These are phyloP conservation scores for Drosophila oshimai DNA, from an alignment of 1,140 invertebrate species.

Conservation along the genomic window DNA sequence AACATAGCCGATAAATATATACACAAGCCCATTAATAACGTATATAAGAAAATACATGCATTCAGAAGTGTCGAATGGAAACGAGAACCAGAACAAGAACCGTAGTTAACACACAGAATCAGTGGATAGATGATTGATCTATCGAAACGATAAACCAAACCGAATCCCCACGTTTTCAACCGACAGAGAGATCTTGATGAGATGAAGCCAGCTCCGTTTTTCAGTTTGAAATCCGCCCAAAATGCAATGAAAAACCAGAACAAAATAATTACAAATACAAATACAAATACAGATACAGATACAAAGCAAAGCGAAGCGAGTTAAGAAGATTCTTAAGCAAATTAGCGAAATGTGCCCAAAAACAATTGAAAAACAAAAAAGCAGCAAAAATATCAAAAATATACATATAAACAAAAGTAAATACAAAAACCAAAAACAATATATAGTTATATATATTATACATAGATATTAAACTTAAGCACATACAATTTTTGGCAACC, in stretches of 20 bases:
- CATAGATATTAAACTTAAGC: slow-evolving; percentile 37
- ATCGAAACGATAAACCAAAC: not conserved
- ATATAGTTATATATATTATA: slow-evolving; percentile 16
- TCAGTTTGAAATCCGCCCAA: slow-evolving; percentile 46
- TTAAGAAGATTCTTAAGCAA: slow-evolving; percentile 8
- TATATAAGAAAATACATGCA: slow-evolving; percentile 25
- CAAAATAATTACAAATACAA: not conserved
- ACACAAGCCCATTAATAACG: slow-evolving; percentile 14
- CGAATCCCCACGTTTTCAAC: slow-evolving; percentile 7
- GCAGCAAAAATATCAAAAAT: slow-evolving; percentile 44
- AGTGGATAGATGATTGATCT: not conserved
- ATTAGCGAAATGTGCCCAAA: slow-evolving; percentile 47
- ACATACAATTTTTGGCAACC: slow-evolving; percentile 34
- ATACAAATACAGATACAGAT: no score
- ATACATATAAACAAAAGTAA: slow-evolving; percentile 40
- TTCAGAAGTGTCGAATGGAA: slow-evolving; percentile 7
- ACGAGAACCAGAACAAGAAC: slow-evolving; percentile 3
- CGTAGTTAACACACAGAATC: slow-evolving; percentile 37
- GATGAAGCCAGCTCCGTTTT: slow-evolving; percentile 29
- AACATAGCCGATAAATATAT: slow-evolving; percentile 32
- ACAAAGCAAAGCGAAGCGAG: not conserved
- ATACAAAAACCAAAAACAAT: slow-evolving; percentile 7
- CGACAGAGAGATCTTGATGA: slow-evolving; percentile 5
- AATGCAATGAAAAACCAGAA: slow-evolving; percentile 18
- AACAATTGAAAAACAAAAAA: slow-evolving; percentile 18